A percentile compares a stretch with the other conserved stretches of the same genome.
These are phyloP conservation scores for Dysdera silvatica DNA, from an alignment of 1,140 invertebrate genomes.

Conservation along the genomic window DNA sequence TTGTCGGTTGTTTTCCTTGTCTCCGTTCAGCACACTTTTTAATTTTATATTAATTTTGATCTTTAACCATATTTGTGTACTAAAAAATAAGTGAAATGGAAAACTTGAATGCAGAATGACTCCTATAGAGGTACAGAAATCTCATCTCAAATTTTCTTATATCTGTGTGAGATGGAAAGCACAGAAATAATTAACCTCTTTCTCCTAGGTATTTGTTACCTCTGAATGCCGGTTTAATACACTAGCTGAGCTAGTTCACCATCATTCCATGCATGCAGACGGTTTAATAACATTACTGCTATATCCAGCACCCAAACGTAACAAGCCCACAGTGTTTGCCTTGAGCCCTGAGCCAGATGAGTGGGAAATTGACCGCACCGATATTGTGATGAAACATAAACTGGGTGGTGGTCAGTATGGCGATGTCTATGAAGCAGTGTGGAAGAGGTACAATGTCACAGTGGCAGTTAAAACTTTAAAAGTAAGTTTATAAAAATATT, in stretches of 20 bases:
- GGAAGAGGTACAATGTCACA: conserved; percentile 90
- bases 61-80: too few relatives aligned
- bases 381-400: conserved; percentile 98
- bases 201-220: conserved; percentile 72
- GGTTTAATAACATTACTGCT: conserved; percentile 92
- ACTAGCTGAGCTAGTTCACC: conserved; percentile 93
- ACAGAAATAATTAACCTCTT: too few relatives aligned
- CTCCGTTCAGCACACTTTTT: too few relatives aligned
- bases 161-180: too few relatives aligned
- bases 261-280: conserved; percentile 91
- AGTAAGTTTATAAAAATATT: conserved; percentile 23
- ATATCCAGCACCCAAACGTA: conserved; percentile 95
- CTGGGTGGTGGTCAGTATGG: conserved; percentile 96
- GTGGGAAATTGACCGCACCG: conserved; percentile 96
- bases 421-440: conserved; percentile 98
- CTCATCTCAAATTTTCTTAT: too few relatives aligned
- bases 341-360: conserved; percentile 82
- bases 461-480: conserved; percentile 98
- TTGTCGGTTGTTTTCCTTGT: too few relatives aligned
- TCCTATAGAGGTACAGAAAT: too few relatives aligned
- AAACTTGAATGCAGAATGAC: too few relatives aligned
- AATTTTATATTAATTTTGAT: too few relatives aligned
- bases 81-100: too few relatives aligned
- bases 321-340: conserved; percentile 93
- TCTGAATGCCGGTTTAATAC: conserved; percentile 95